A percentile compares a stretch with the other conserved stretches of the same genome.
phyloP scores from a whole-genome alignment of 2,113 vertebrate species.

The Lepisosteus oculatus region DNA sequence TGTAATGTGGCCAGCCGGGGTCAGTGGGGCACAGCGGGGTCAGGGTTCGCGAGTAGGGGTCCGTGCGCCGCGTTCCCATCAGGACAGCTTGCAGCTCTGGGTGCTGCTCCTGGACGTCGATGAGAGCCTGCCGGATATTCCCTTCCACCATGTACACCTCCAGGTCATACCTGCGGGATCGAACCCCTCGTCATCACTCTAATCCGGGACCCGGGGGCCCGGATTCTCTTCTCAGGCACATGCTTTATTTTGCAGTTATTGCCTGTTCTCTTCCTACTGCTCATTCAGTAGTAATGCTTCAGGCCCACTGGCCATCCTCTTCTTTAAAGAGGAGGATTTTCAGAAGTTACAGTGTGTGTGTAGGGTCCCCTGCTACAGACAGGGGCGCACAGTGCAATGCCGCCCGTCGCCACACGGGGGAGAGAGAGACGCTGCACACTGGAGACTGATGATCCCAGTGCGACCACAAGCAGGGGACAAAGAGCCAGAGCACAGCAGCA shows the following conservation, averaged over 20 bases:
- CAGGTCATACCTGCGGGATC: conserved; percentile 69
- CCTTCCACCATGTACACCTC: conserved; percentile 79
- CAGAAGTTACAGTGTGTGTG: too few species aligned
- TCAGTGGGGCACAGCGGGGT: conserved; percentile 77
- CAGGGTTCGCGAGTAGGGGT: conserved; percentile 84
- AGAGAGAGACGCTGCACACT: neutral
- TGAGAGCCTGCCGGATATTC: conserved; percentile 78
- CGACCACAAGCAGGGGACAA: too few species aligned
- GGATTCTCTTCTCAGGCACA: neutral
- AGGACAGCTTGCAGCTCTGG: conserved; percentile 80
- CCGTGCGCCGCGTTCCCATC: conserved; percentile 89
- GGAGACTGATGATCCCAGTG: neutral
- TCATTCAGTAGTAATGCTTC: too few species aligned
- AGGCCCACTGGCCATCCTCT: neutral
- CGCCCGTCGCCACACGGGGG: neutral
- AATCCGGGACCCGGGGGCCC: neutral
- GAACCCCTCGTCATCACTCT: too few species aligned
- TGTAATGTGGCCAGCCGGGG: conserved; percentile 83
- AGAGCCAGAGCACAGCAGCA: too few species aligned
- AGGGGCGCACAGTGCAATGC: neutral
- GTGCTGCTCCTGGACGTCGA: conserved; percentile 62
- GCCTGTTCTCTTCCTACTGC: too few species aligned
- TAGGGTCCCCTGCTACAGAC: neutral
- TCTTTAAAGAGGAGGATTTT: too few species aligned
- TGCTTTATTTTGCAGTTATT: too few species aligned